Evolutionary conservation across 2,113 vertebrate genomes (phyloP).

Genomic region (Calyptommatus sinebrachiatus): DNA sequence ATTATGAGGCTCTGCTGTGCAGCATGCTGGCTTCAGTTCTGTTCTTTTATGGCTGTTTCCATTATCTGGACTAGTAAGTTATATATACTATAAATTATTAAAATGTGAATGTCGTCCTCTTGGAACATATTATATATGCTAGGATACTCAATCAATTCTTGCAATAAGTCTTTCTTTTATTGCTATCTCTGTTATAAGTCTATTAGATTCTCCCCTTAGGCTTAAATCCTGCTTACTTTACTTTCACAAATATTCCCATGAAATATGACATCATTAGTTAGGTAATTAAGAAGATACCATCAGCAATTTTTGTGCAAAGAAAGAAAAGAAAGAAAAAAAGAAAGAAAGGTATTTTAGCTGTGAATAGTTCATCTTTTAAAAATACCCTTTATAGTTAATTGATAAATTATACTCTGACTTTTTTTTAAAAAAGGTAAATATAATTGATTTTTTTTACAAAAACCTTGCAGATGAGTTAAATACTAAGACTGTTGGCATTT

Average conservation of each 20-base stretch:
- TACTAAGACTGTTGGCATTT: neutral
- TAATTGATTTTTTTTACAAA: neutral
- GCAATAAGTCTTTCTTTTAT: constrained; percentile 16
- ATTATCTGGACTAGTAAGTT: constrained; percentile 30
- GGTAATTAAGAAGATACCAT: constrained; percentile 27
- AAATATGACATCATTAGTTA: constrained; percentile 31
- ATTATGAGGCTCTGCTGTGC: constrained; percentile 29
- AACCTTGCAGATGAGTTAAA: neutral
- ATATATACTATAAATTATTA: constrained; percentile 36
- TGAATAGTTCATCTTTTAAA: constrained; percentile 21
- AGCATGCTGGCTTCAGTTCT: constrained; percentile 41
- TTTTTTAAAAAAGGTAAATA: neutral
- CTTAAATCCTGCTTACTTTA: constrained; percentile 25
- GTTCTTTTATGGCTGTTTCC: constrained; percentile 33
- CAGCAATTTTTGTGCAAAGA: constrained; percentile 17
- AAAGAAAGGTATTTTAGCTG: constrained; percentile 7
- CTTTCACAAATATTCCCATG: constrained; percentile 10
- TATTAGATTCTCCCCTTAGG: constrained; percentile 6
- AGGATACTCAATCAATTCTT: constrained; percentile 29
- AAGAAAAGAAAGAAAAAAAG: no score
- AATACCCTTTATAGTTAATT: neutral
- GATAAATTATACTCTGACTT: neutral
- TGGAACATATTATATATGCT: constrained; percentile 34
- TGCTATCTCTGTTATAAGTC: constrained; percentile 22
- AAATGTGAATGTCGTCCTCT: constrained; percentile 4